phyloP scores from a whole-genome alignment of 2,113 vertebrate genomes.

The Clupea harengus region DNA sequence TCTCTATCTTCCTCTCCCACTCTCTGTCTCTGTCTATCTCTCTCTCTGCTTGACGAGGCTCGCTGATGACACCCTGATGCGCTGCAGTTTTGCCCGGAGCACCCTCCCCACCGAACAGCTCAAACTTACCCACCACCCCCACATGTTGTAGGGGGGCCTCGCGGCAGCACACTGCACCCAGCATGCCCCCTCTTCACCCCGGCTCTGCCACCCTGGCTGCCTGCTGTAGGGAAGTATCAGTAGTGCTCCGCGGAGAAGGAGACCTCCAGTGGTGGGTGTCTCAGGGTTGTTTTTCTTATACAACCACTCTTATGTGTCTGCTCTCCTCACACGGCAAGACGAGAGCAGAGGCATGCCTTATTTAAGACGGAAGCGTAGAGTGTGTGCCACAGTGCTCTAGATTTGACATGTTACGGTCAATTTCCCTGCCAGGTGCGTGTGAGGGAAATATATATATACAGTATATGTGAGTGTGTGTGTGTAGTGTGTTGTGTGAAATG shows the following conservation, averaged over 20 bases:
- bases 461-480: constrained; percentile 22
- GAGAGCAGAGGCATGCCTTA: constrained; percentile 58
- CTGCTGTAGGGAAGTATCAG: not conserved
- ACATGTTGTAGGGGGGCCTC: not conserved
- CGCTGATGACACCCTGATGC: not conserved
- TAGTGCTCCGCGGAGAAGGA: not conserved
- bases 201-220: not conserved
- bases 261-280: not conserved
- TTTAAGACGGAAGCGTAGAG: constrained; percentile 59
- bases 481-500: not conserved
- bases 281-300: not conserved
- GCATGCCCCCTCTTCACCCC: not conserved
- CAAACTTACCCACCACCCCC: not conserved
- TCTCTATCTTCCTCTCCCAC: constrained; percentile 25
- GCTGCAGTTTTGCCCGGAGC: not conserved
- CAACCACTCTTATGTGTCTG: not conserved
- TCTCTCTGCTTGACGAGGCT: not conserved
- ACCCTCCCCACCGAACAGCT: not conserved
- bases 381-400: constrained; percentile 41
- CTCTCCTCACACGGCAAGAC: constrained; percentile 17
- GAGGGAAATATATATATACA: not conserved
- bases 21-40: not conserved
- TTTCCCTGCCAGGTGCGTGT: constrained; percentile 40
- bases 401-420: constrained; percentile 57
- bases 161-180: not conserved